Conservation (phyloP, 2,888 invertebrate genomes). For the Nephrotoma guestfalica region DNA sequence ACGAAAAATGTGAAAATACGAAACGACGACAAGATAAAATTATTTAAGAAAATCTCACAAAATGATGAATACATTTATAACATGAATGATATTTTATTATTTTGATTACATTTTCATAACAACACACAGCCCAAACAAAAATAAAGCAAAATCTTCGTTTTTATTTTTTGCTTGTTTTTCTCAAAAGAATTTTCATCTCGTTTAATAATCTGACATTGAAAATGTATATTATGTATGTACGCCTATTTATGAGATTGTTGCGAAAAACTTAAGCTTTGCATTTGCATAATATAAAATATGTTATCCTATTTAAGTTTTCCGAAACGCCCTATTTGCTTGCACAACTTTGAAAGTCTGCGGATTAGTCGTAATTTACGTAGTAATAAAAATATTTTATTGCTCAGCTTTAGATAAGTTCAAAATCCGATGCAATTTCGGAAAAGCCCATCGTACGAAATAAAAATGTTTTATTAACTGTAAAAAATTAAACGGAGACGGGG, state of each 20-base stretch:
- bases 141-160: background rate
- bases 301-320: background rate
- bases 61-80: background rate
- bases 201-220: background rate
- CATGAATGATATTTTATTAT: background rate
- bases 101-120: background rate
- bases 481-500: too few species aligned
- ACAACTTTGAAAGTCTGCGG: background rate
- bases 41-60: background rate
- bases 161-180: background rate
- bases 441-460: too few species aligned
- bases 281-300: background rate
- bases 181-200: background rate
- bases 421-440: too few species aligned
- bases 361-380: background rate
- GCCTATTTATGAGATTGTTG: background rate
- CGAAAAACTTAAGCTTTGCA: background rate
- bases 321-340: background rate
- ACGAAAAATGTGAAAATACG: background rate
- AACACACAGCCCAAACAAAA: background rate
- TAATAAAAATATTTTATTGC: too few species aligned
- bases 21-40: background rate
- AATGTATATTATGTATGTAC: background rate
- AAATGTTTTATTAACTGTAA: too few species aligned
- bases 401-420: too few species aligned